These are phyloP conservation scores for Dicyrtoma fusca DNA, from an alignment of 2,888 invertebrate genomes.

Conservation along the genomic window DNA sequence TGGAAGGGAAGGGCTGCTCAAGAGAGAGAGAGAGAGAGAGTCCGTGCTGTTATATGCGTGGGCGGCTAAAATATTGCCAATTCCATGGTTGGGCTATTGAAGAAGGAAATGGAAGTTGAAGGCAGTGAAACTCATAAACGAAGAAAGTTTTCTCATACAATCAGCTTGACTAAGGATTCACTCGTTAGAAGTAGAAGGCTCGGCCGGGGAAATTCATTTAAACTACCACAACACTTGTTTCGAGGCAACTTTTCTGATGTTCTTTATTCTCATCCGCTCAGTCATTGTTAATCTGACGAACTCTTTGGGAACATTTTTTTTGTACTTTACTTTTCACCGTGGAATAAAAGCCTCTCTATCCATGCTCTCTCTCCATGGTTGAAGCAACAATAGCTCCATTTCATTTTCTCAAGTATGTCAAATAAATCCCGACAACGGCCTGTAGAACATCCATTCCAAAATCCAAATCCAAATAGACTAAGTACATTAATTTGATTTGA, in stretches of 20 bases:
- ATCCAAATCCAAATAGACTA: no score
- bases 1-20: no score
- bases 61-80: no score
- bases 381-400: no score
- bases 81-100: not conserved
- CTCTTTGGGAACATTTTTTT: slow-evolving; percentile 13
- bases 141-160: slow-evolving; percentile 29
- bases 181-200: no score
- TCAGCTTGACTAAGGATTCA: slow-evolving; percentile 16
- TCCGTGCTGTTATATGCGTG: no score
- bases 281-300: slow-evolving; percentile 23
- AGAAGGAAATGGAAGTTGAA: not conserved
- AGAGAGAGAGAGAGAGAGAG: no score
- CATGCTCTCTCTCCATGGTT: no score
- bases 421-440: no score
- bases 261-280: slow-evolving; percentile 15
- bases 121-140: slow-evolving; percentile 14
- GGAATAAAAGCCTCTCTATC: not conserved
- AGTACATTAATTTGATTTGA: no score
- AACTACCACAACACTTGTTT: slow-evolving; percentile 20
- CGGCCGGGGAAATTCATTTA: slow-evolving; percentile 20
- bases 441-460: no score
- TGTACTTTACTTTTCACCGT: slow-evolving; percentile 11
- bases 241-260: not conserved
- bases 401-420: no score